Base-by-base conservation (phyloP, 2,888 invertebrate genomes). In the Neoaliturus tenellus region DNA sequence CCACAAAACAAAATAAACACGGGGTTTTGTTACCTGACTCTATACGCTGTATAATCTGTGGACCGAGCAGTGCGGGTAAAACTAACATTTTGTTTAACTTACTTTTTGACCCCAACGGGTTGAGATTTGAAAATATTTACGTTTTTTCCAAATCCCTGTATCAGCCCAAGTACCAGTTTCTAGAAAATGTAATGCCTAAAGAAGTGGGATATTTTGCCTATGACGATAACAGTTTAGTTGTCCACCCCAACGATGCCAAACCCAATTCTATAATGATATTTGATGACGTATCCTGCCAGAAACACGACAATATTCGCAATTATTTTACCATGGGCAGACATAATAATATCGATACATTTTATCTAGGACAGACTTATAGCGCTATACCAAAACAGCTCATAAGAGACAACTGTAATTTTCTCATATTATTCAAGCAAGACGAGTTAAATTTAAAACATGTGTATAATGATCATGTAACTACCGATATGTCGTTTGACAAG, bases 391-490 rank as follows among this genome's bases (percentile, higher is more conserved):
- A 90, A 87, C 89, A 90, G 83, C 85, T 90, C 10, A 86, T 90
- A 51, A 85, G 90, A 25, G 90, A 90, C 85, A 90, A 90, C 86
- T 85, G 88, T 6, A 90, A 90, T 85, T 86, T 90, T n/a, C 39
- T 90, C 8, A 85, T 90, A n/a, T n/a, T 89, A 3, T 90, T 90
- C 84, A 88, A 89, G 85, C 89, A 90, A 86, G 90, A 90, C 87
- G 87, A 87, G 55, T 83, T 87, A 33, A 90, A 90, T 87, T 83
- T 90, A 62, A 88, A 86, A 80, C 89, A 90, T 69, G 69, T 86
- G 20, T 86, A 83, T 35, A 81, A 83, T 41, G 81, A 85, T 33
- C 51, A 51, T 23, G 51, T 51, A 2, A 58, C 67, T 35, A 80
- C 84, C 10, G 85, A 85, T 86, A 73, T 20, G 80, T 14, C n/a